phyloP scores from a whole-genome alignment of 2,797 vertebrate genomes.

The Miopithecus talapoin region DNA sequence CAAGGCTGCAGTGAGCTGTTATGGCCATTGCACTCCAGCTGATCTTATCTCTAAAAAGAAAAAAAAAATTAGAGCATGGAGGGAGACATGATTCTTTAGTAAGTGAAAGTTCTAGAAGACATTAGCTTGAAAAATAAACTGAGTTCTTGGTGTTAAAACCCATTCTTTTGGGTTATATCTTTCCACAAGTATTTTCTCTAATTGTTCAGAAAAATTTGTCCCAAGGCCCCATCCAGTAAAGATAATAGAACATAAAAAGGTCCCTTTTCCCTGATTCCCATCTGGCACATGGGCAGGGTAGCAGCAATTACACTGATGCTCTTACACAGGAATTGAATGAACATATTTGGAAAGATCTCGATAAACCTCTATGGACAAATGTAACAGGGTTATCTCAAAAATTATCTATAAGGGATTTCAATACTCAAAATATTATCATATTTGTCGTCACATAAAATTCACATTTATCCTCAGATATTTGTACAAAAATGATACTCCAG shows the following conservation, averaged over 20 bases:
- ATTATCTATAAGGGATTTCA: neutral
- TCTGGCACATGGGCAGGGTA: neutral
- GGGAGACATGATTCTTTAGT: neutral
- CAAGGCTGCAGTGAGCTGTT: too few relatives aligned
- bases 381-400: neutral
- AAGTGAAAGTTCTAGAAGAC: neutral
- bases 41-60: too few relatives aligned
- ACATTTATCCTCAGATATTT: neutral
- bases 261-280: neutral
- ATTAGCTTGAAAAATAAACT: constrained; percentile 18
- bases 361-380: neutral
- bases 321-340: neutral
- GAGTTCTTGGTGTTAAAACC: neutral
- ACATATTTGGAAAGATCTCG: neutral
- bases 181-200: neutral
- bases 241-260: neutral
- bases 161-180: neutral
- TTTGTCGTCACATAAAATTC: neutral
- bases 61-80: too few relatives aligned
- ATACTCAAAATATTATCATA: neutral
- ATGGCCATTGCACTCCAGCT: too few relatives aligned
- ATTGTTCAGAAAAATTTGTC: neutral
- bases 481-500: neutral
- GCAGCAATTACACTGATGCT: neutral
- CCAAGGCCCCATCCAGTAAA: neutral